A percentile compares a stretch with the other conserved stretches of the same genome.
Conservation (phyloP, 2,888 invertebrate species). For the Cheiracanthium punctorium region DNA sequence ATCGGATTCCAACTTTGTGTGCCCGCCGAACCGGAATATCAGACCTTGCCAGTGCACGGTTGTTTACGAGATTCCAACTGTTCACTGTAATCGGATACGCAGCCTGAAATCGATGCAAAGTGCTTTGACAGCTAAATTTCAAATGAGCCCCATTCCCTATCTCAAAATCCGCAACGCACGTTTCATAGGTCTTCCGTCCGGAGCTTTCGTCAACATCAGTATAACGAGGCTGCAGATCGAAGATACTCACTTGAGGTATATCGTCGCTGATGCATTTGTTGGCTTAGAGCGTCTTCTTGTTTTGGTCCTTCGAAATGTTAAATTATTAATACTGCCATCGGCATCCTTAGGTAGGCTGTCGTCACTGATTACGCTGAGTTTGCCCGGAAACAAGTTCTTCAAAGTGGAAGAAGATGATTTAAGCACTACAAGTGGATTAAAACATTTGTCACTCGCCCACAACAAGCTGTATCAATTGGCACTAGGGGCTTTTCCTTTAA, state of each 20-base stretch:
- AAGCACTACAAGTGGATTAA: constrained; percentile 14
- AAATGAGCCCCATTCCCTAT: constrained; percentile 40
- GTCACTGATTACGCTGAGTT: constrained; percentile 32
- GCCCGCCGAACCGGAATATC: constrained; percentile 40
- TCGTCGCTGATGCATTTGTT: constrained; percentile 44
- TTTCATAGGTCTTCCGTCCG: constrained; percentile 37
- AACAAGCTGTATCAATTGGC: constrained; percentile 83
- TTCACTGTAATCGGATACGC: constrained; percentile 40
- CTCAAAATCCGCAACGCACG: constrained; percentile 42
- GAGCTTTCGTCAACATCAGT: constrained; percentile 50
- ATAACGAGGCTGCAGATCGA: constrained; percentile 48
- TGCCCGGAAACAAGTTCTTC: constrained; percentile 38
- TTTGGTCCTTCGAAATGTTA: constrained; percentile 49
- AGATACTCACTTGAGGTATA: constrained; percentile 37
- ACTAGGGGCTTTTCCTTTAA: constrained; percentile 81
- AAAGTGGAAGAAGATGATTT: constrained; percentile 18
- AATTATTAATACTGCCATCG: constrained; percentile 32
- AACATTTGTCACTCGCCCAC: constrained; percentile 79
- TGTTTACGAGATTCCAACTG: constrained; percentile 35
- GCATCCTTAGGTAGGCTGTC: constrained; percentile 35
- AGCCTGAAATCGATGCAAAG: constrained; percentile 37
- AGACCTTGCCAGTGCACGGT: constrained; percentile 58
- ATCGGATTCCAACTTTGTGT: constrained; percentile 30
- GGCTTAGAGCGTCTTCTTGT: constrained; percentile 42
- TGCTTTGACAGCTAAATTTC: constrained; percentile 27